phyloP scores from a whole-genome alignment of 2,113 vertebrate genomes.

The Pycnonotus jocosus region DNA sequence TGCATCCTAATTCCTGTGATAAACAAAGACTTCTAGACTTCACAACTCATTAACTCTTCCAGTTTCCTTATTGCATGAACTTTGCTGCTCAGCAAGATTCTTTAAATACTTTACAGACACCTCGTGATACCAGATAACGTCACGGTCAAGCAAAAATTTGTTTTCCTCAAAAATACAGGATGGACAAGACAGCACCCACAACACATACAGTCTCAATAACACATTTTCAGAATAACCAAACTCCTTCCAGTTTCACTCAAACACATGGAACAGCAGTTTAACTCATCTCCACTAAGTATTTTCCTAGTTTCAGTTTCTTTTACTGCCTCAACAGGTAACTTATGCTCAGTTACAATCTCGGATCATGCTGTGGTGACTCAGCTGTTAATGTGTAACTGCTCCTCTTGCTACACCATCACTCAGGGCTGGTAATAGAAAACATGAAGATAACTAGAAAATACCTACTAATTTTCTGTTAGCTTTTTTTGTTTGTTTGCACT shows the following conservation, averaged over 20 bases:
- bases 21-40: background rate
- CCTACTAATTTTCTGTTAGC: background rate
- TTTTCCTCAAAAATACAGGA: background rate
- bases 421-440: background rate
- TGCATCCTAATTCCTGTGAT: background rate
- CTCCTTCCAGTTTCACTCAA: background rate
- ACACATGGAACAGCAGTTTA: background rate
- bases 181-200: background rate
- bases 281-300: background rate
- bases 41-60: background rate
- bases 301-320: background rate
- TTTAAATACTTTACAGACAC: background rate
- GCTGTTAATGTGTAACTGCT: background rate
- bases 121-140: background rate
- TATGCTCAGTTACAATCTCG: background rate
- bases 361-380: rapidly evolving
- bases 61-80: background rate
- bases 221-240: background rate
- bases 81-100: conserved; percentile 4
- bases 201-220: background rate
- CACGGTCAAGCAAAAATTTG: background rate
- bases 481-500: background rate
- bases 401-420: background rate
- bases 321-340: background rate
- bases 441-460: background rate